phyloP scores from a whole-genome alignment of 2,113 vertebrate species.

The Coregonus clupeaformis region DNA sequence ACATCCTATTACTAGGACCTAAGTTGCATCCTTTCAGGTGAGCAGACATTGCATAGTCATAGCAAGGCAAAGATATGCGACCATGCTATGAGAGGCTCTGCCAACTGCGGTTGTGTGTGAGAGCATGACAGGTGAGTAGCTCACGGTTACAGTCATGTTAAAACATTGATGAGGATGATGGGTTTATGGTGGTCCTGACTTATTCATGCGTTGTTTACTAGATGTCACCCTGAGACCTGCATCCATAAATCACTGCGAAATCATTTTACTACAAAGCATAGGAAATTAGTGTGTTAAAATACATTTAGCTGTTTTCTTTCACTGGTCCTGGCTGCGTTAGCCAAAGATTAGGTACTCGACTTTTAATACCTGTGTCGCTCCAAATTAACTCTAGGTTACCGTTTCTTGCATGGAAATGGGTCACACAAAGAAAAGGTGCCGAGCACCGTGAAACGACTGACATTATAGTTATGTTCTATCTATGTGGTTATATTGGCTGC shows the following conservation, averaged over 20 bases:
- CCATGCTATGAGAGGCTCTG: neutral
- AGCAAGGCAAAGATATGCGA: neutral
- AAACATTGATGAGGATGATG: neutral
- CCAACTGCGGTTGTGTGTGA: neutral
- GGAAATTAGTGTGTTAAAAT: neutral
- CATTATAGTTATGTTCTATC: neutral
- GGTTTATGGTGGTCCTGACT: neutral
- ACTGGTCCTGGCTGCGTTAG: neutral
- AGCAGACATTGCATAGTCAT: neutral
- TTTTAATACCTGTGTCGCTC: neutral
- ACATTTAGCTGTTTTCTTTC: neutral
- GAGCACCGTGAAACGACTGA: no score
- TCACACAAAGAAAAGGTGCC: no score
- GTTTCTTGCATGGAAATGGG: no score
- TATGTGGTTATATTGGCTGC: neutral
- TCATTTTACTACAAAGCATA: neutral
- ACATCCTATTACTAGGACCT: neutral
- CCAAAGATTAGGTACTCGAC: neutral
- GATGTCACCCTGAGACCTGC: slow-evolving; percentile 2
- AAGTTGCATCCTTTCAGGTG: neutral
- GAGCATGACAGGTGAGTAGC: neutral
- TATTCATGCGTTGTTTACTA: slow-evolving; percentile 15
- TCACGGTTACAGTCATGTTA: neutral
- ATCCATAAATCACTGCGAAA: neutral
- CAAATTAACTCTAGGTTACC: neutral